A percentile compares a stretch with the other conserved stretches of the same genome.
phyloP scores from a whole-genome alignment of 2,888 invertebrate genomes.

The Calliscelio sp. region DNA sequence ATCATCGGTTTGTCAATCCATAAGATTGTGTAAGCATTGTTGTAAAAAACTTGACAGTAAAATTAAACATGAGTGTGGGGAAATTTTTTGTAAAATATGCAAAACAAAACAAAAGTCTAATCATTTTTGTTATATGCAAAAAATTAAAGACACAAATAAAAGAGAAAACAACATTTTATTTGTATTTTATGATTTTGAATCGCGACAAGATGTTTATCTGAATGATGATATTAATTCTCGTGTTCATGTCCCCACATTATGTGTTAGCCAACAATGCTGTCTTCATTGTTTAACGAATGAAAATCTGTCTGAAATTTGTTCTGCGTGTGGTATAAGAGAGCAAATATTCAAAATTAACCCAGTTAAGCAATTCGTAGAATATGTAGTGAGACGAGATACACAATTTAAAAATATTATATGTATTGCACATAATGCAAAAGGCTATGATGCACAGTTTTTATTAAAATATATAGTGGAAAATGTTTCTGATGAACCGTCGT shows the following conservation, averaged over 20 bases:
- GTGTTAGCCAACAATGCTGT: constrained; percentile 22
- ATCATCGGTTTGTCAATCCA: no score
- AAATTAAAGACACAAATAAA: no score
- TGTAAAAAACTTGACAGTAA: background rate
- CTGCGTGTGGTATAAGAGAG: constrained; percentile 39
- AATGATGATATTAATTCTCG: background rate
- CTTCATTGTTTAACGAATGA: constrained; percentile 8
- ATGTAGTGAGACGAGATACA: constrained; percentile 27
- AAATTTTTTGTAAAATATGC: no score
- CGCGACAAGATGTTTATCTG: constrained; percentile 13
- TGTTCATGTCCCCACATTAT: constrained; percentile 21
- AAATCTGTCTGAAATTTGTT: background rate
- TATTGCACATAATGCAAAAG: constrained; percentile 58
- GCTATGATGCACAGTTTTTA: constrained; percentile 35
- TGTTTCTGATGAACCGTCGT: constrained; percentile 30
- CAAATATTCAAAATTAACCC: constrained; percentile 41
- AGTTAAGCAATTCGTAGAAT: constrained; percentile 53
- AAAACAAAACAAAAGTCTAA: no score
- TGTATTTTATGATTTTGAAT: constrained; percentile 38
- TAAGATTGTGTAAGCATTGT: no score
- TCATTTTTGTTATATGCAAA: no score
- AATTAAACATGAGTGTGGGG: background rate
- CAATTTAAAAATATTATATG: constrained; percentile 53
- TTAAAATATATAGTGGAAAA: constrained; percentile 2
- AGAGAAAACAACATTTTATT: background rate